Conservation (phyloP, 2,888 invertebrate genomes). For the Archips xylosteana region DNA sequence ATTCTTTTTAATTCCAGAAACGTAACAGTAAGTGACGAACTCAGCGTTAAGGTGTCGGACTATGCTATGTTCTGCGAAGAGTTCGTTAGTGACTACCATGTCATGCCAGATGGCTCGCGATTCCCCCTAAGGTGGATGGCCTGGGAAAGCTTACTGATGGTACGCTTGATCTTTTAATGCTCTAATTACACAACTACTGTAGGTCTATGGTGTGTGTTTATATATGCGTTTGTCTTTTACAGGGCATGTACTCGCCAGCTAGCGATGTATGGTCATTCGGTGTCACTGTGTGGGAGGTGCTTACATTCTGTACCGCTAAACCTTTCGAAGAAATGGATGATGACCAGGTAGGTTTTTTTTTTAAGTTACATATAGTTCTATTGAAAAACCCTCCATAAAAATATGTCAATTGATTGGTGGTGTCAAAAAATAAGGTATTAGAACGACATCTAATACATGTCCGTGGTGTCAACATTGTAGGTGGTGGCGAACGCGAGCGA, state of each 20-base stretch:
- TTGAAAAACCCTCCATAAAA: too few relatives aligned
- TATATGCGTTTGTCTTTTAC: slow-evolving; percentile 48
- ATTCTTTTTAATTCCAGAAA: slow-evolving; percentile 85
- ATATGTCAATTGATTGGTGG: too few relatives aligned
- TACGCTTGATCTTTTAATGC: slow-evolving; percentile 61
- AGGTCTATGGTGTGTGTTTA: neutral
- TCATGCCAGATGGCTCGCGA: slow-evolving; percentile 92
- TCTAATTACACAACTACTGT: too few relatives aligned
- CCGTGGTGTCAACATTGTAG: slow-evolving; percentile 65
- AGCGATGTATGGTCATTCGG: slow-evolving; percentile 97
- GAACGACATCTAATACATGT: too few relatives aligned
- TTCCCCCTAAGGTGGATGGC: slow-evolving; percentile 97
- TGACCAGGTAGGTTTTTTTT: slow-evolving; percentile 87
- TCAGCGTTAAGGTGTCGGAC: slow-evolving; percentile 92
- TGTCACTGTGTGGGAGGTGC: slow-evolving; percentile 95
- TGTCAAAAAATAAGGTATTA: too few relatives aligned
- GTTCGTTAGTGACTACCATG: slow-evolving; percentile 93
- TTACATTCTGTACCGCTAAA: slow-evolving; percentile 91
- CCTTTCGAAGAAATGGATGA: slow-evolving; percentile 93
- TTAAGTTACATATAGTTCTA: too few relatives aligned
- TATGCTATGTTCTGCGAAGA: slow-evolving; percentile 94
- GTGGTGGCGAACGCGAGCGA: slow-evolving; percentile 88
- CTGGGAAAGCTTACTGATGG: slow-evolving; percentile 94
- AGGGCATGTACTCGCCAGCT: slow-evolving; percentile 95
- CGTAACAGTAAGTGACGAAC: slow-evolving; percentile 93